Evolutionary conservation across 2,113 vertebrate species (phyloP), one percentile per base, ranked within the genome.

Genomic region (Urocynchramus pylzowi): DNA sequence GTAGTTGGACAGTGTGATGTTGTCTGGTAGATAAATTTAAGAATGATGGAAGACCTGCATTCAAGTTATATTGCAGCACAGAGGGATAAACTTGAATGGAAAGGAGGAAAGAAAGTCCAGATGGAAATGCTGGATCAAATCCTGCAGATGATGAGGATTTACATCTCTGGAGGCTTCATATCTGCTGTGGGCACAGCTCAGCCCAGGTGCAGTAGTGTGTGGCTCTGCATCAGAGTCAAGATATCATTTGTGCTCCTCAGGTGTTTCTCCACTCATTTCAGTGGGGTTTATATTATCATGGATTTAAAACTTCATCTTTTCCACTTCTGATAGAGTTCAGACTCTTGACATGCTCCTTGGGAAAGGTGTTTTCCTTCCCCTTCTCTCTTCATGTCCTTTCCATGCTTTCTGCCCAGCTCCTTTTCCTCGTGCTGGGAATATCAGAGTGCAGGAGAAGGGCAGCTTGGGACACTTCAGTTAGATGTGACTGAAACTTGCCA

Each of bases 191-290:
- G 30, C 42, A 56, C 65, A 54, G 44, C 39, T 75, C 33, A 81
- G 7, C 11, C 30, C 39, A 39, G 26, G 37, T n/a, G 39, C 85
- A 63, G 37, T 5, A 78, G 11, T 22, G 33, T 11, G 19, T 22
- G 8, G 15, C 22, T 90, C 41, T 63, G 17, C 42, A 39, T 53
- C 39, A 37, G 53, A 47, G 52, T 30, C 26, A 50, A 81, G 56
- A 37, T 0, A 1, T 42, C 5, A 20, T 17, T 23, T 39, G 28
- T 22, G 30, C n/a, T 86, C 64, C 20, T 50, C 0, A 0, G 7
- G 7, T 16, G 4, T 23, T 56, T 74, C 20, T 86, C 16, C 0
- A 2, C n/a, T 75, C 31, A 37, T 60, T 92, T 84, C 47, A 21
- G 41, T 64, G 45, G 70, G 53, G 24, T 80, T 76, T 83, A 53